phyloP scores from a whole-genome alignment of 2,797 vertebrate genomes.

The Gila robusta region DNA sequence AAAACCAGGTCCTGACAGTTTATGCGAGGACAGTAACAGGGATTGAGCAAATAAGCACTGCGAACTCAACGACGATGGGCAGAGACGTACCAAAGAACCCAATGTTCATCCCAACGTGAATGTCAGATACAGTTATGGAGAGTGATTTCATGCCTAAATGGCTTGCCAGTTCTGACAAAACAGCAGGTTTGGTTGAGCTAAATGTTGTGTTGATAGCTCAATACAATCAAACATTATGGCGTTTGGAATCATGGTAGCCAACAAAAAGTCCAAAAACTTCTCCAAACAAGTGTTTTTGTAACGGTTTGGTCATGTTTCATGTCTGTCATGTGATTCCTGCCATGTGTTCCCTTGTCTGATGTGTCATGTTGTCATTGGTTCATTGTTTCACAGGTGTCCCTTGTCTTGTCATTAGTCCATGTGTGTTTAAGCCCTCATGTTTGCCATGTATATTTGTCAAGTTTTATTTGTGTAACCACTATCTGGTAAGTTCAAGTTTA shows the following conservation, averaged over 20 bases:
- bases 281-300: background rate
- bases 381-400: too few relatives aligned
- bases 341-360: too few relatives aligned
- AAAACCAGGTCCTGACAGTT: slow-evolving; percentile 16
- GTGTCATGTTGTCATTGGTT: too few relatives aligned
- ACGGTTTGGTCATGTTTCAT: too few relatives aligned
- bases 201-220: background rate
- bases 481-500: too few relatives aligned
- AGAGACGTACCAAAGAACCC: background rate
- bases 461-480: too few relatives aligned
- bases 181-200: background rate
- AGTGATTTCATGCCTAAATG: background rate
- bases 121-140: background rate
- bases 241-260: background rate
- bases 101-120: background rate
- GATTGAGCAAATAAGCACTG: background rate
- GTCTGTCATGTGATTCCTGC: too few relatives aligned
- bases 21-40: slow-evolving; percentile 10
- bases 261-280: background rate
- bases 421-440: too few relatives aligned
- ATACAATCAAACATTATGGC: background rate
- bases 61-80: background rate
- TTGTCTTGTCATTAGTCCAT: too few relatives aligned
- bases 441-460: too few relatives aligned
- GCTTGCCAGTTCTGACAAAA: background rate